Conservation (phyloP, 2,113 vertebrate genomes). For the Camelus dromedarius region DNA sequence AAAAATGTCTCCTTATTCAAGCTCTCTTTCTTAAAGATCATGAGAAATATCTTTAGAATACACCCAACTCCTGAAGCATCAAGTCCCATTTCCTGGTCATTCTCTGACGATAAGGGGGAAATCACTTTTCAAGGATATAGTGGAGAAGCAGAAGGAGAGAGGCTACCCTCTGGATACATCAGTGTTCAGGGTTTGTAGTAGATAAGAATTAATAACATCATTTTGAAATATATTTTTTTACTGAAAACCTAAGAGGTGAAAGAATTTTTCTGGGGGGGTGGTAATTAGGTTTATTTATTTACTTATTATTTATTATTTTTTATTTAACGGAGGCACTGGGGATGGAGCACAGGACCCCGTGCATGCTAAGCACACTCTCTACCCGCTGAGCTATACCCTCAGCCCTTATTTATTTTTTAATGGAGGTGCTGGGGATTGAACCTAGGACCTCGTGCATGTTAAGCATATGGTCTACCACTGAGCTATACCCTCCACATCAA, state of each 20-base stretch:
- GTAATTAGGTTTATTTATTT: no score
- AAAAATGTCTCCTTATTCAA: neutral
- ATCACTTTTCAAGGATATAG: neutral
- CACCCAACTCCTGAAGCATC: neutral
- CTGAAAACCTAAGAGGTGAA: slow-evolving; percentile 19
- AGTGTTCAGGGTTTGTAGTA: neutral
- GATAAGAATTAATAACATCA: neutral
- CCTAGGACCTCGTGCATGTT: no score
- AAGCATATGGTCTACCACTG: no score
- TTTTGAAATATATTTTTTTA: neutral
- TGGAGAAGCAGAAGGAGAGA: neutral
- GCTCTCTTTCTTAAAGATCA: slow-evolving; percentile 4
- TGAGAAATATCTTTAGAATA: neutral
- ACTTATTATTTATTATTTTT: no score
- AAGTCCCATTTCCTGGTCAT: neutral
- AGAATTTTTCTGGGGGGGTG: neutral
- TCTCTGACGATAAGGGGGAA: neutral
- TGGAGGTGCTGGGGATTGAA: no score
- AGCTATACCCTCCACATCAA: no score
- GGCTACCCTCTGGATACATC: neutral
- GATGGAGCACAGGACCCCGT: no score
- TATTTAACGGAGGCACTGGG: no score
- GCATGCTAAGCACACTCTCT: no score
- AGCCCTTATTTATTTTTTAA: no score
- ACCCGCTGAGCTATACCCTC: no score